Base-by-base conservation (phyloP, 2,888 invertebrate genomes). In the Cepaea hortensis region DNA sequence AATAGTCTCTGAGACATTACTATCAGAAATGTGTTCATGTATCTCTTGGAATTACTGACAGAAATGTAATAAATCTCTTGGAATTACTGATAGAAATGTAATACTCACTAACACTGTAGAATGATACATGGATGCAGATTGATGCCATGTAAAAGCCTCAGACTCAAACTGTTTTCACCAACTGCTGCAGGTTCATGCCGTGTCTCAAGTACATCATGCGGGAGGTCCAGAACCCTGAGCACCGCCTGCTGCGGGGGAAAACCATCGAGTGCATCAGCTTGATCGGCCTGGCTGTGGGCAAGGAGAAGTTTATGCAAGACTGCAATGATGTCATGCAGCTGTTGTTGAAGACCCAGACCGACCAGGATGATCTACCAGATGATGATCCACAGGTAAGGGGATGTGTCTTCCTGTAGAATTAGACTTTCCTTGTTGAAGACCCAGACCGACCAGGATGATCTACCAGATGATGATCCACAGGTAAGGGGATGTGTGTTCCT, bases 251-350 rank as follows among this genome's bases (percentile, higher is more conserved):
- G 70, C 96, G 99, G 85, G 99, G 99, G 88, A 99, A 99, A 95
- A 98, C 99, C 3, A 99, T 99, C 90, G 99, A 99, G 95, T 99
- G 99, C 94, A 98, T 99, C 90, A 98, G 98, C 93, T 96, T 99
- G 87, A 99, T 99, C 94, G 99, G 99, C 7, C 91, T 96, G 81
- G 95, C 96, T 76, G 96, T 96, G 9, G 96, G 95, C 20, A 93
- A 94, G 89, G 95, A 95, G 46, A 95, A 94, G 95, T 99, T 99
- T 94, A 96, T 97, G 94, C 95, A 96, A 6, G 99, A 99, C 95
- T 99, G 98, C 0, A 97, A 97, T 85, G 98, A 98, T 94, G 97
- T 99, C 23, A 99, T 99, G 99, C 97, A 98, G 92, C 96, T 99
- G 95, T 95, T 99, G 85, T 94, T 99, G 89, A 97, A 97, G 95